phyloP scores from a whole-genome alignment of 2,888 invertebrate species.

The Diplazon laetatorius region DNA sequence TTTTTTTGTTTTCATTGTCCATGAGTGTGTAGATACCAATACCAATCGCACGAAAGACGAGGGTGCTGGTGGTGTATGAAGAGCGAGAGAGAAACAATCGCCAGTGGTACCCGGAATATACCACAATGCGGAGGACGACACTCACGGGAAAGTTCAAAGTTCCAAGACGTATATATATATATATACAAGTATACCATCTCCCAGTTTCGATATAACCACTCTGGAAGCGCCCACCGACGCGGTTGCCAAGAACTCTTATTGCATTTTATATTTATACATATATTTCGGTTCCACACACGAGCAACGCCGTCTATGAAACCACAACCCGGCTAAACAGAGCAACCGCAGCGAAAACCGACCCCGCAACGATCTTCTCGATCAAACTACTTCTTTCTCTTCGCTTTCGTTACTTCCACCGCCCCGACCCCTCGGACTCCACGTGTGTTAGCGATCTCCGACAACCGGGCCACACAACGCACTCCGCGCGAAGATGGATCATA shows the following conservation, averaged over 20 bases:
- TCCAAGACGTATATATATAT: conserved; percentile 39
- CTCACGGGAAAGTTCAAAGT: conserved; percentile 36
- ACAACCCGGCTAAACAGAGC: conserved; percentile 25
- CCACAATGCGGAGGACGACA: conserved; percentile 20
- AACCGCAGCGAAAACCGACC: conserved; percentile 49
- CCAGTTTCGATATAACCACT: conserved; percentile 45
- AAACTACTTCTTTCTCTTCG: conserved; percentile 27
- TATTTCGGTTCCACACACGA: conserved; percentile 67
- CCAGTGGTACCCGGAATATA: conserved; percentile 41
- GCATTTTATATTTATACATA: conserved; percentile 79
- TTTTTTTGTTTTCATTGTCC: conserved; percentile 60
- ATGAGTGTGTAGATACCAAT: conserved; percentile 50
- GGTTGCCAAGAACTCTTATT: conserved; percentile 76
- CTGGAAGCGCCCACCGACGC: conserved; percentile 64
- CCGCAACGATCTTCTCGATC: conserved; percentile 53
- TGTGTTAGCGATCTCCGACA: conserved; percentile 15
- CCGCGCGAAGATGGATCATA: conserved; percentile 56
- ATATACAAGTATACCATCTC: conserved; percentile 39
- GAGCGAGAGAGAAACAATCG: conserved; percentile 31
- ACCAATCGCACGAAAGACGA: conserved; percentile 50
- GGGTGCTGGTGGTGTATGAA: conserved; percentile 22
- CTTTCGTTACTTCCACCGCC: background rate
- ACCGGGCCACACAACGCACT: conserved; percentile 42
- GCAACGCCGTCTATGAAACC: conserved; percentile 28
- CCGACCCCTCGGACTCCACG: conserved; percentile 15